Evolutionary conservation across 2,888 invertebrate species (phyloP).

Genomic region (Miltochrista miniata): DNA sequence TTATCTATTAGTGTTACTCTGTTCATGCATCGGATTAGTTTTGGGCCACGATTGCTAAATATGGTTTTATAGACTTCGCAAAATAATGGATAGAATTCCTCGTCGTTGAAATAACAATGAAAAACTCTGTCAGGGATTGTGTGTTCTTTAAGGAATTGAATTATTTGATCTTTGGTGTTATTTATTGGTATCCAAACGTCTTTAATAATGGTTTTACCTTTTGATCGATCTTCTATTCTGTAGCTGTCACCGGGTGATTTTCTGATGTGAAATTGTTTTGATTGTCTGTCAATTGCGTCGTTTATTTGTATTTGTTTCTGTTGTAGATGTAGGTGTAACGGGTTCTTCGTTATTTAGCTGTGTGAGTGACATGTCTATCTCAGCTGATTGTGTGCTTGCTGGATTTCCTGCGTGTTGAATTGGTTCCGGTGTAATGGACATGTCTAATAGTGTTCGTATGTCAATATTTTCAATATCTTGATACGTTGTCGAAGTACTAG

Average conservation of each 20-base stretch:
- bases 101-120: constrained; percentile 9
- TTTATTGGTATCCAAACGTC: constrained; percentile 11
- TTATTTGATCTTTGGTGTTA: constrained; percentile 24
- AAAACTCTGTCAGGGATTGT: constrained; percentile 7
- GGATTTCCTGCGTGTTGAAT: not conserved
- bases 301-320: constrained; percentile 1
- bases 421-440: constrained; percentile 3
- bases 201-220: constrained; percentile 9
- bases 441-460: constrained; percentile 12
- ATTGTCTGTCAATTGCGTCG: constrained; percentile 38
- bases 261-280: constrained; percentile 37
- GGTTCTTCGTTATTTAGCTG: not conserved
- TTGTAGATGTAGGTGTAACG: not conserved
- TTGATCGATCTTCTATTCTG: constrained; percentile 30
- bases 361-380: not conserved
- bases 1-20: constrained; percentile 26
- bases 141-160: constrained; percentile 15
- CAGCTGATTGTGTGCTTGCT: not conserved
- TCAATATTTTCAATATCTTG: constrained; percentile 3
- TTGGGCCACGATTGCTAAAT: constrained; percentile 29
- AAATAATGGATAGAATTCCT: constrained; percentile 3
- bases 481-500: not conserved
- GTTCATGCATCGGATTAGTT: constrained; percentile 20
- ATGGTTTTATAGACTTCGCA: constrained; percentile 20
- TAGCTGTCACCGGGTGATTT: constrained; percentile 22